Base-by-base conservation (phyloP, 2,888 invertebrate species). In the Limnephilus marmoratus region DNA sequence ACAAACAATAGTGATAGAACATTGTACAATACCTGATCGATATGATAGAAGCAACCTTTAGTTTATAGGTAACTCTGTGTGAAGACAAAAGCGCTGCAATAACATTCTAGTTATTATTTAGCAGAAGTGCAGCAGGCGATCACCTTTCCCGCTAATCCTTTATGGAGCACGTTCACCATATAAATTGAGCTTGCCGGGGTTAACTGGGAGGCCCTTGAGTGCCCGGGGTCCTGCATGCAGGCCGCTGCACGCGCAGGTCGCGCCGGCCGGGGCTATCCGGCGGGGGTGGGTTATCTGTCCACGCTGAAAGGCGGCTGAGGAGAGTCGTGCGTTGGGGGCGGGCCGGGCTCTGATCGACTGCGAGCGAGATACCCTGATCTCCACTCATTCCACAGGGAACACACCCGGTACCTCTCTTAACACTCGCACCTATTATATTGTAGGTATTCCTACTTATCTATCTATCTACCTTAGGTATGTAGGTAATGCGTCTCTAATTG, bases 91-190 rank as follows among this genome's bases (percentile, higher is more conserved):
- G 53, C 31, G 31, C 34, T 4, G 83, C 83, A 83, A 37, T 83
- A 31, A 31, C 34, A 83, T 18, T 37, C 37, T 24, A 24, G 83
- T 83, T 83, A 83, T 34, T 37, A 15, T 37, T 37, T 53, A 88
- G 37, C 88, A 88, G 34, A 88, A 68, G 68, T 88, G 34, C 68
- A 31, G 68, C 68, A 31, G 85, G 80, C 81, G 91, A 34, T 90
- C 85, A 83, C 83, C 80, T 90, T 83, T 90, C 29, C 90, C 81
- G 83, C 83, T 49, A 37, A 90, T 90, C 90, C 90, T 45, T 90
- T 81, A 45, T 83, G 31, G 85, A 85, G 85, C 90, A 90, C 90
- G 90, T 90, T 90, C 90, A 29, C 34, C 90, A 31, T 49, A 85
- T 83, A 90, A 85, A 90, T 85, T 31, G 34, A n/a, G 53, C 53